These are phyloP conservation scores for Microtus pennsylvanicus DNA, from an alignment of 2,113 vertebrate genomes.

Conservation along the genomic window DNA sequence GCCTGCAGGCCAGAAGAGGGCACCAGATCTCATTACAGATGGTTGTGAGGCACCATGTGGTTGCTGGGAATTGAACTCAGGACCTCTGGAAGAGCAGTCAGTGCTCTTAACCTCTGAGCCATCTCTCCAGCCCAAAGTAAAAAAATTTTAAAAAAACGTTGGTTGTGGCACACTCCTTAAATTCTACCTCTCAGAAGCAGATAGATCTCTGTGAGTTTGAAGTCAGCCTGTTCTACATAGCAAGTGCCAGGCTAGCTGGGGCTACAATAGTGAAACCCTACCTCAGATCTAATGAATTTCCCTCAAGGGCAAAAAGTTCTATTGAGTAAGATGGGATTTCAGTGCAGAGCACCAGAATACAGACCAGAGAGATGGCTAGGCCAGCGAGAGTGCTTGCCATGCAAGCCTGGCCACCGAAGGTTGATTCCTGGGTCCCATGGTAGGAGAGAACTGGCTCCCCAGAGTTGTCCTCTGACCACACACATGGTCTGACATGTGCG, in stretches of 20 bases:
- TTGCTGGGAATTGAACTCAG: no score
- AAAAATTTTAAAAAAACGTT: not conserved
- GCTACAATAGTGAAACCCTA: not conserved
- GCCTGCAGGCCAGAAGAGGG: no score
- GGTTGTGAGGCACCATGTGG: no score
- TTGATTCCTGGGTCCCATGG: not conserved
- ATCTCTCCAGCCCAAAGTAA: no score
- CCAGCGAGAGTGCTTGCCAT: no score
- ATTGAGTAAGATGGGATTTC: not conserved
- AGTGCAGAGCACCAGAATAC: not conserved
- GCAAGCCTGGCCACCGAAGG: not conserved
- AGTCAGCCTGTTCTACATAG: not conserved
- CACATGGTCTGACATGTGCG: not conserved
- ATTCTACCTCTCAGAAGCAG: not conserved
- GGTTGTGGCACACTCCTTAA: not conserved
- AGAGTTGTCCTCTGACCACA: not conserved
- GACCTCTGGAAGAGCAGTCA: no score
- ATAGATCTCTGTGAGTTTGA: not conserved
- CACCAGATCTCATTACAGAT: no score
- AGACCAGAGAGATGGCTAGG: not conserved
- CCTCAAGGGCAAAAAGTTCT: constrained; percentile 14
- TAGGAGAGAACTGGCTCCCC: not conserved
- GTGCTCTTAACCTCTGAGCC: no score
- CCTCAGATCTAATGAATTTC: not conserved
- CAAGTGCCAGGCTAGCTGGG: not conserved